Percentiles rank a stretch among this genome's conserved stretches.
phyloP scores from a whole-genome alignment of 2,113 vertebrate species.

The Rhea americana region DNA sequence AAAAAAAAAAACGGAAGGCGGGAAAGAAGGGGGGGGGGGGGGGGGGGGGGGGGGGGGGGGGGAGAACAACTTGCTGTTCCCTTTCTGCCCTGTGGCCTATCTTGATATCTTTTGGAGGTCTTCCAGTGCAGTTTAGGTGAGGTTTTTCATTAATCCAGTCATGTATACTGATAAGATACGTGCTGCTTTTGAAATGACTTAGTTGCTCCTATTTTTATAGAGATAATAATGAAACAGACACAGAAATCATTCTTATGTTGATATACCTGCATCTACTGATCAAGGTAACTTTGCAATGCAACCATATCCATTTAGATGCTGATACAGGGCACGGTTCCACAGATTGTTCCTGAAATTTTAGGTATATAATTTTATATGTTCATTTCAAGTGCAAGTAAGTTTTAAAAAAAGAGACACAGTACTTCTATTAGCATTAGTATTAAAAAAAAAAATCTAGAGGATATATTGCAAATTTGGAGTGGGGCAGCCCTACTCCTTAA shows the following conservation, averaged over 20 bases:
- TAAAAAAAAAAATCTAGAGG: neutral
- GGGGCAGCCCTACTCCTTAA: neutral
- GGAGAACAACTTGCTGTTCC: neutral
- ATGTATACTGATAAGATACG: neutral
- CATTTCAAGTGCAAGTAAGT: neutral
- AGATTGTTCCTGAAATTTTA: neutral
- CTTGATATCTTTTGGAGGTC: neutral
- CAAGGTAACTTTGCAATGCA: fast-evolving
- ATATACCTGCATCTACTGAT: fast-evolving
- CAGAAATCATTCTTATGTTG: fast-evolving
- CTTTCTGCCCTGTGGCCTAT: neutral
- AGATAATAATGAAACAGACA: neutral
- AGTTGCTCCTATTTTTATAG: neutral
- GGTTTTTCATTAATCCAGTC: neutral
- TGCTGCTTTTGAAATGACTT: neutral
- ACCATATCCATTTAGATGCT: neutral
- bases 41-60: too few relatives aligned
- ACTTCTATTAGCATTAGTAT: neutral
- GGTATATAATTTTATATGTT: neutral
- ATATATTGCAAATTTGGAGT: neutral
- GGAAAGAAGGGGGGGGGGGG: too few relatives aligned
- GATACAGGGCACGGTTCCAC: neutral
- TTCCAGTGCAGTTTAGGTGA: neutral
- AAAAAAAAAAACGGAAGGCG: too few relatives aligned
- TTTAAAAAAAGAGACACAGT: neutral